A percentile compares a stretch with the other conserved stretches of the same genome.
Conservation (phyloP, 2,113 vertebrate genomes). For the Thalassoma bifasciatum region DNA sequence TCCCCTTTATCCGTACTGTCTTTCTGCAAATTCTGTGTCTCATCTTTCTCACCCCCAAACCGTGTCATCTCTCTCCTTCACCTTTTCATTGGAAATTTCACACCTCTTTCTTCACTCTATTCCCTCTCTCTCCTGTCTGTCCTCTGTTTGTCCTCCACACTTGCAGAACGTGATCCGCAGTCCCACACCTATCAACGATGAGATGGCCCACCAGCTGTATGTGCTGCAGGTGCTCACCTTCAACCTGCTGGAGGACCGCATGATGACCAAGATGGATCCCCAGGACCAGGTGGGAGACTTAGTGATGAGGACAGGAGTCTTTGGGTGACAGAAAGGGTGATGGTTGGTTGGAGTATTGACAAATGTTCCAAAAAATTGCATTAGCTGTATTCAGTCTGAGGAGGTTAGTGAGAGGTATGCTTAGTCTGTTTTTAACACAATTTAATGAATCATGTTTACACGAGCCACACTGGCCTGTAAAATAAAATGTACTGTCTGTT, state of each 20-base stretch:
- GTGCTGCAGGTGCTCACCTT: constrained; percentile 98
- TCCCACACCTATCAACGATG: constrained; percentile 92
- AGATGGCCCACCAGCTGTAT: constrained; percentile 98
- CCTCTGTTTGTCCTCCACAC: constrained; percentile 2
- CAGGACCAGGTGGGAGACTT: constrained; percentile 92
- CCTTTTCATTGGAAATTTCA: constrained; percentile 18
- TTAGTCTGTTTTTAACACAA: no score
- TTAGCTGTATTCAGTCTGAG: no score
- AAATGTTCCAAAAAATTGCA: neutral
- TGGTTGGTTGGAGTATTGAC: neutral
- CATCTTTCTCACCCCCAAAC: constrained; percentile 21
- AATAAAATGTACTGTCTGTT: no score
- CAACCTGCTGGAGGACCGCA: constrained; percentile 96
- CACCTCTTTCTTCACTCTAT: neutral
- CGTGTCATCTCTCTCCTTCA: neutral
- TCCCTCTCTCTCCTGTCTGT: neutral
- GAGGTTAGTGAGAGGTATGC: no score
- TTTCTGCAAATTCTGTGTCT: constrained; percentile 26
- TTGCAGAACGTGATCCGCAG: constrained; percentile 94
- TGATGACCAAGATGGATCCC: constrained; percentile 99
- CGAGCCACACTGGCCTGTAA: no score
- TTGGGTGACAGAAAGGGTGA: neutral
- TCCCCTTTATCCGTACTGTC: neutral
- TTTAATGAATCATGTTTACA: no score
- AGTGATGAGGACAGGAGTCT: neutral